Conservation (phyloP, 2,113 vertebrate species). For the Tonatia bakeri region DNA sequence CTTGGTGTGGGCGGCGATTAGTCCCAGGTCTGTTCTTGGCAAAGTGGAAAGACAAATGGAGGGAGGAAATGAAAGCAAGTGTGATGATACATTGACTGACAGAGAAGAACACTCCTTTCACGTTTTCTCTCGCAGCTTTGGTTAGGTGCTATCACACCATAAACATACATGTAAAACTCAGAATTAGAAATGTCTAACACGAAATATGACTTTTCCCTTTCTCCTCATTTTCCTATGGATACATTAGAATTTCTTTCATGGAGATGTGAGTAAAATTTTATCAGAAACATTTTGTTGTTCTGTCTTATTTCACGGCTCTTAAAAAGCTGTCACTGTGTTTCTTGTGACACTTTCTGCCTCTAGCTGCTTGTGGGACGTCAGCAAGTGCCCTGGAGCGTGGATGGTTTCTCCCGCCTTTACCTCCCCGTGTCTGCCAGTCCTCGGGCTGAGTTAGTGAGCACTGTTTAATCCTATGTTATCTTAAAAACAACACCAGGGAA, state of each 20-base stretch:
- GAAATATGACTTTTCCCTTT: neutral
- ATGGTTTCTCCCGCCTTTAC: neutral
- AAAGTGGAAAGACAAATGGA: constrained; percentile 13
- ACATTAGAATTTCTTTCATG: neutral
- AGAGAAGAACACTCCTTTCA: neutral
- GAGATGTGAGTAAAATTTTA: neutral
- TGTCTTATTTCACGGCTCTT: neutral
- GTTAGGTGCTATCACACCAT: neutral
- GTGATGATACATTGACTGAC: neutral
- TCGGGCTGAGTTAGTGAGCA: neutral
- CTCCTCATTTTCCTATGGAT: neutral
- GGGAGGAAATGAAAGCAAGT: neutral
- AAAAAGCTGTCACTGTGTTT: neutral
- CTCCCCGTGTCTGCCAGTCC: neutral
- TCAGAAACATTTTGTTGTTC: neutral
- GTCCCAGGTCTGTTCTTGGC: constrained; percentile 25
- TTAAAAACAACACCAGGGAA: neutral
- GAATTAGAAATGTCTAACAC: neutral
- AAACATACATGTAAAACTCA: accelerated
- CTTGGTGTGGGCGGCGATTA: neutral
- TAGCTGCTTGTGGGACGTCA: neutral
- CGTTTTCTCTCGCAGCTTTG: neutral
- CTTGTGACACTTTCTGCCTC: no score
- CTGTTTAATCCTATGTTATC: neutral
- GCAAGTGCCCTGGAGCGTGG: neutral